phyloP scores from a whole-genome alignment of 2,888 invertebrate species.

The Diarsia rubi region DNA sequence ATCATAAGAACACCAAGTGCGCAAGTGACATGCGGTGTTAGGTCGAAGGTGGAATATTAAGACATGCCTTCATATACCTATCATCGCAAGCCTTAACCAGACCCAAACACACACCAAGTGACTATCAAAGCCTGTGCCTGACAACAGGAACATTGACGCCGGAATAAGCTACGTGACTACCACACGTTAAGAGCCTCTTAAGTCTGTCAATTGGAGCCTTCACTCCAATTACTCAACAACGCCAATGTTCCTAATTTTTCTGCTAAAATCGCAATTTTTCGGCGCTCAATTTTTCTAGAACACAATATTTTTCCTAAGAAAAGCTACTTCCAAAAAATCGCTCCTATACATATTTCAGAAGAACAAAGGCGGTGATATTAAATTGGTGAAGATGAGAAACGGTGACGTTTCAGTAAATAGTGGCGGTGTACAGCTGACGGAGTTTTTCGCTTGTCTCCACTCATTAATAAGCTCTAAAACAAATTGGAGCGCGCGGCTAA shows the following conservation, averaged over 20 bases:
- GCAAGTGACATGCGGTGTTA: background rate
- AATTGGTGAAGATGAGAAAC: constrained; percentile 65
- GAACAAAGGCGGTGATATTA: constrained; percentile 60
- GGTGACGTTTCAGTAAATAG: constrained; percentile 64
- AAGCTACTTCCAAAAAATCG: constrained; percentile 49
- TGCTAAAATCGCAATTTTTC: constrained; percentile 22
- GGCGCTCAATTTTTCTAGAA: constrained; percentile 25
- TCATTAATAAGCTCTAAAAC: constrained; percentile 81
- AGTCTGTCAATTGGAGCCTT: constrained; percentile 12
- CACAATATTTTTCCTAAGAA: constrained; percentile 33
- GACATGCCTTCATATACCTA: background rate
- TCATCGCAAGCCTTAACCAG: background rate
- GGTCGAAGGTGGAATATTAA: background rate
- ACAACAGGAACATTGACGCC: background rate
- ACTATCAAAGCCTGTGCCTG: background rate
- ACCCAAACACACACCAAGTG: background rate
- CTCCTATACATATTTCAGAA: constrained; percentile 59
- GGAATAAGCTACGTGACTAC: background rate
- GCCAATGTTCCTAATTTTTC: constrained; percentile 3
- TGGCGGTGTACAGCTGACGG: constrained; percentile 68
- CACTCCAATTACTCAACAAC: constrained; percentile 32
- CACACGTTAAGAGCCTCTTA: background rate
- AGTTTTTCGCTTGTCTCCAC: constrained; percentile 78
- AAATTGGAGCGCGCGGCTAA: constrained; percentile 79
- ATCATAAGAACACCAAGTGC: background rate